These are phyloP conservation scores for Ellobius talpinus DNA, from an alignment of 2,113 vertebrate genomes.

Conservation along the genomic window DNA sequence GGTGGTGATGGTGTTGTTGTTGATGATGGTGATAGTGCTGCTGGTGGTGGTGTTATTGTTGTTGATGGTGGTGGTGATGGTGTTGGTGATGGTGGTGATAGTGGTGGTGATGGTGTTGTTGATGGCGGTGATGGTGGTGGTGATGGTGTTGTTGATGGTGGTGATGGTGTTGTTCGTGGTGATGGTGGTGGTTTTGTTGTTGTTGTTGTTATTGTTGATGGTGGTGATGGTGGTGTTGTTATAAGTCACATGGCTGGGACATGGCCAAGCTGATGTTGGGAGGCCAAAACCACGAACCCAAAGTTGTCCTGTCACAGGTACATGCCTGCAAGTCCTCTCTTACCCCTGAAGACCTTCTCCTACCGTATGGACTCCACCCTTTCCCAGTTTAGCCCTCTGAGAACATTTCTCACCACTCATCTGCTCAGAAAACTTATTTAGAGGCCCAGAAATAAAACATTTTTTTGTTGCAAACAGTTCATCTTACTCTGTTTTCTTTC, in stretches of 20 bases:
- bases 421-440: not conserved
- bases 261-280: not conserved
- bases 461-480: not conserved
- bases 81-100: not conserved
- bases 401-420: not conserved
- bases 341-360: no score
- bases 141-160: accelerated
- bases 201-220: not conserved
- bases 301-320: not conserved
- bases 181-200: not conserved
- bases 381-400: not conserved
- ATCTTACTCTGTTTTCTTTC: not conserved
- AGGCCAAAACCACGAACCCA: not conserved
- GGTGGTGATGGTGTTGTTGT: not conserved
- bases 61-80: not conserved
- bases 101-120: accelerated
- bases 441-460: not conserved
- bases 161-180: accelerated
- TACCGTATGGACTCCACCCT: not conserved
- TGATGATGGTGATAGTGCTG: not conserved
- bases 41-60: not conserved
- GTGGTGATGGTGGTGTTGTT: not conserved
- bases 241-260: not conserved
- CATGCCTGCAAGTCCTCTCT: accelerated
- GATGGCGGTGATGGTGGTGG: accelerated